Conservation (phyloP, 2,888 invertebrate species). For the Harmothoe impar region DNA sequence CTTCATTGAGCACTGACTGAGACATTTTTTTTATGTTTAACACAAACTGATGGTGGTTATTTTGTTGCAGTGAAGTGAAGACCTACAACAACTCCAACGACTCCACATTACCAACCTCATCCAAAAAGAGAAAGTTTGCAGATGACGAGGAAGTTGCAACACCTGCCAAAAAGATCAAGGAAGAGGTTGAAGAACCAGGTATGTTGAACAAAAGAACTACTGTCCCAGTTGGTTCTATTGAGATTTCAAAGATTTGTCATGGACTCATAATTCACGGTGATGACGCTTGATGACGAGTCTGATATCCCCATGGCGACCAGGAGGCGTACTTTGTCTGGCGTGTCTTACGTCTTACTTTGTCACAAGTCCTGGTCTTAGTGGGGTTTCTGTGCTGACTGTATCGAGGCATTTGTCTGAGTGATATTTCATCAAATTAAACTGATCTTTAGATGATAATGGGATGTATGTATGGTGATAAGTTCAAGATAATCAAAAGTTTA, state of each 20-base stretch:
- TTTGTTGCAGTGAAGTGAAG: conserved; percentile 88
- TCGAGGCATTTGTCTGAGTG: conserved; percentile 61
- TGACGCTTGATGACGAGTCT: conserved; percentile 60
- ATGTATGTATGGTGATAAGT: no score
- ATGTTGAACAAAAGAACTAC: neutral
- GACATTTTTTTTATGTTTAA: no score
- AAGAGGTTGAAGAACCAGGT: conserved; percentile 9
- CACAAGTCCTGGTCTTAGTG: conserved; percentile 33
- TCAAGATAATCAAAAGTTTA: no score
- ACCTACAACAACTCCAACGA: conserved; percentile 92
- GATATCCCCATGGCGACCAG: conserved; percentile 28
- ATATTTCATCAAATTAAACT: neutral
- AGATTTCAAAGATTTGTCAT: no score
- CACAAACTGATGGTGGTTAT: neutral
- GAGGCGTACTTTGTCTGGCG: conserved; percentile 32
- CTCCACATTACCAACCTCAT: conserved; percentile 89
- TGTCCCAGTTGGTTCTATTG: no score
- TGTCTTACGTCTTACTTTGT: conserved; percentile 17
- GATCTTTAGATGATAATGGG: no score
- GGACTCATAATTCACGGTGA: conserved; percentile 10
- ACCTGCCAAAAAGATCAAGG: conserved; percentile 59
- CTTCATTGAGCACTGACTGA: no score
- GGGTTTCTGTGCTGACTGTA: conserved; percentile 45
- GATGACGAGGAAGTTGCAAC: conserved; percentile 70
- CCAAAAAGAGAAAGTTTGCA: conserved; percentile 78